Conservation (phyloP, 2,113 vertebrate species). For the Nothocercus julius region DNA sequence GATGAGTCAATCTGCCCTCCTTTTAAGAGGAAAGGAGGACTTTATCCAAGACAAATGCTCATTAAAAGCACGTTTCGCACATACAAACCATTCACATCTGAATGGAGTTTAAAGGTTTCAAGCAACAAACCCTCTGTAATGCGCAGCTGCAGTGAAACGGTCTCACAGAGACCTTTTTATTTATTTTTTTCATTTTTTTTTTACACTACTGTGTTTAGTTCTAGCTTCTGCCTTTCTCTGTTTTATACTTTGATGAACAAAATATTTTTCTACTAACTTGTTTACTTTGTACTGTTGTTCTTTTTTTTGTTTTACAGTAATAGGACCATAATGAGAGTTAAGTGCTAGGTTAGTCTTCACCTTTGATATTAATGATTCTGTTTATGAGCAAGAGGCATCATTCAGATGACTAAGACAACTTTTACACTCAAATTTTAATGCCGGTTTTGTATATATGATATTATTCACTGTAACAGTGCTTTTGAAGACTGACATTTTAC, state of each 20-base stretch:
- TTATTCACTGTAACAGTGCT: not conserved
- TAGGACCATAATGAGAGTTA: constrained; percentile 18
- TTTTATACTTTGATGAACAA: constrained; percentile 35
- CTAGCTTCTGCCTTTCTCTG: not conserved
- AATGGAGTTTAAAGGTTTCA: not conserved
- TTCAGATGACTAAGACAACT: constrained; percentile 30
- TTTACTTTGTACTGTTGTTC: not conserved
- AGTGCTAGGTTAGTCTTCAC: not conserved
- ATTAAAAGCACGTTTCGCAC: not conserved
- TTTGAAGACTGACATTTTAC: constrained; percentile 5
- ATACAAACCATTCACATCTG: not conserved
- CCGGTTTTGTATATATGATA: not conserved
- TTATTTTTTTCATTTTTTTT: not conserved
- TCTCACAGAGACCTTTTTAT: not conserved
- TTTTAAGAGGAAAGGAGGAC: not conserved
- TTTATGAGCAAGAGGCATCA: constrained; percentile 27
- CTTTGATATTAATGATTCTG: constrained; percentile 15
- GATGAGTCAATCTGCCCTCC: not conserved
- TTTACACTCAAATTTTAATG: constrained; percentile 20
- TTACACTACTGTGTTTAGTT: not conserved
- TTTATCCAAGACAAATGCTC: not conserved
- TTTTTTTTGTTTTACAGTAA: constrained; percentile 31
- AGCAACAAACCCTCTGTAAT: not conserved
- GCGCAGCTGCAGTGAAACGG: not conserved
- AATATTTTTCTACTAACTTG: constrained; percentile 22